A percentile compares a stretch with the other conserved stretches of the same genome.
phyloP scores from a whole-genome alignment of 2,113 vertebrate genomes.

The Ophiodon elongatus region DNA sequence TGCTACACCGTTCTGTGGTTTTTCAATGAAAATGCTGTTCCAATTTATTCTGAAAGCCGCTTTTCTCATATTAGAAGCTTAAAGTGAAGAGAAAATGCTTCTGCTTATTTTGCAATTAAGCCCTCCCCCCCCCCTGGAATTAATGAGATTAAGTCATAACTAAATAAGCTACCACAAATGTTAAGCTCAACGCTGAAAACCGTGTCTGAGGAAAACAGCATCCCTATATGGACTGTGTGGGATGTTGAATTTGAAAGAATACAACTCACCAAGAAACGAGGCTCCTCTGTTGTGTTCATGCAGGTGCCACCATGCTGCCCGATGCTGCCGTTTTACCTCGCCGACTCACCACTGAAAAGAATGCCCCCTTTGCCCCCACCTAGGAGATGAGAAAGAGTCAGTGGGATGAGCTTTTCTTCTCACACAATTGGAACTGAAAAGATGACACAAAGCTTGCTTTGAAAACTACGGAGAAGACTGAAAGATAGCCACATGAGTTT shows the following conservation, averaged over 20 bases:
- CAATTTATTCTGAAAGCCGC: conserved; percentile 23
- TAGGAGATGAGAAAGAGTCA: conserved; percentile 65
- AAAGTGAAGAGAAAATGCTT: conserved; percentile 1
- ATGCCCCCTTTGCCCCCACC: conserved; percentile 79
- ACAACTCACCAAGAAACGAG: conserved; percentile 89
- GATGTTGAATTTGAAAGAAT: conserved; percentile 5
- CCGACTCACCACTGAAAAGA: conserved; percentile 76
- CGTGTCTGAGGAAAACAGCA: conserved; percentile 11
- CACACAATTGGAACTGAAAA: background rate
- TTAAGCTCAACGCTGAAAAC: conserved; percentile 11
- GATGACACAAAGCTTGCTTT: background rate
- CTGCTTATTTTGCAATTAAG: conserved; percentile 26
- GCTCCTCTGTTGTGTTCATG: conserved; percentile 76
- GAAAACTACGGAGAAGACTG: background rate
- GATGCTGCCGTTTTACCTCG: conserved; percentile 64
- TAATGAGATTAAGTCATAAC: conserved; percentile 21
- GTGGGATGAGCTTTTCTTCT: background rate
- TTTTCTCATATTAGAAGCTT: conserved; percentile 48
- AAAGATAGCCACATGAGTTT: background rate
- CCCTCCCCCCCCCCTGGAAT: background rate
- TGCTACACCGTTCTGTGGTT: background rate
- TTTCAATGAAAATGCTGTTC: background rate
- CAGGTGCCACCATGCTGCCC: conserved; percentile 89
- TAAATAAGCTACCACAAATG: background rate
- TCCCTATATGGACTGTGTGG: background rate